A percentile compares a stretch with the other conserved stretches of the same genome.
These are phyloP conservation scores for Nansenia antarctica DNA, from an alignment of 2,113 vertebrate genomes.

Conservation along the genomic window DNA sequence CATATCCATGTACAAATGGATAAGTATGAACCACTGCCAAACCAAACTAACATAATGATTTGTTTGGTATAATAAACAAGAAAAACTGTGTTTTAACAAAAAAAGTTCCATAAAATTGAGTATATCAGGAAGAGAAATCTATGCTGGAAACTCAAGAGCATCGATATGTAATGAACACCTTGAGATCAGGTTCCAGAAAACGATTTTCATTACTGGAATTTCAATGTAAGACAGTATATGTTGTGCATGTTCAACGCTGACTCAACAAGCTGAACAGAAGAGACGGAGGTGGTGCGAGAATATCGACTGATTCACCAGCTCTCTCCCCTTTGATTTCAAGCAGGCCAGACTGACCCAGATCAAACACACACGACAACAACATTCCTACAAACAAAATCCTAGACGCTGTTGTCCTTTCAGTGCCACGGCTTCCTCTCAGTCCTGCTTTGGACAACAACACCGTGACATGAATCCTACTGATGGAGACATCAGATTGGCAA, in stretches of 20 bases:
- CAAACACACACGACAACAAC: not conserved
- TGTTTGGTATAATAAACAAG: not conserved
- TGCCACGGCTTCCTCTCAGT: not conserved
- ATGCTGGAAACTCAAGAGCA: not conserved
- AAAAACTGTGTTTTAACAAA: not conserved
- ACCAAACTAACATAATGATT: not conserved
- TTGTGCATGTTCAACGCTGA: not conserved
- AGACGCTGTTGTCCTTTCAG: not conserved
- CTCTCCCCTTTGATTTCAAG: not conserved
- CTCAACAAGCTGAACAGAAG: not conserved
- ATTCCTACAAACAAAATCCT: not conserved
- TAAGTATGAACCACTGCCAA: constrained; percentile 18
- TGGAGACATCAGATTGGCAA: no score
- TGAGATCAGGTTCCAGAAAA: not conserved
- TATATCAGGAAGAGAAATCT: no score
- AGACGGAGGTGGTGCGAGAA: not conserved
- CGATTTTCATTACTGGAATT: not conserved
- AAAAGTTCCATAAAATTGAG: not conserved
- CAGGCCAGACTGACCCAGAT: not conserved
- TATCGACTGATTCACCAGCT: not conserved
- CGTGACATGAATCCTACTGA: no score
- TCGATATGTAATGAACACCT: not conserved
- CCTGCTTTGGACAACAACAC: not conserved
- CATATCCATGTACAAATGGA: not conserved
- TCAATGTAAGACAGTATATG: not conserved